Conservation (phyloP, 2,797 vertebrate species). For the Clarias laeviceps region DNA sequence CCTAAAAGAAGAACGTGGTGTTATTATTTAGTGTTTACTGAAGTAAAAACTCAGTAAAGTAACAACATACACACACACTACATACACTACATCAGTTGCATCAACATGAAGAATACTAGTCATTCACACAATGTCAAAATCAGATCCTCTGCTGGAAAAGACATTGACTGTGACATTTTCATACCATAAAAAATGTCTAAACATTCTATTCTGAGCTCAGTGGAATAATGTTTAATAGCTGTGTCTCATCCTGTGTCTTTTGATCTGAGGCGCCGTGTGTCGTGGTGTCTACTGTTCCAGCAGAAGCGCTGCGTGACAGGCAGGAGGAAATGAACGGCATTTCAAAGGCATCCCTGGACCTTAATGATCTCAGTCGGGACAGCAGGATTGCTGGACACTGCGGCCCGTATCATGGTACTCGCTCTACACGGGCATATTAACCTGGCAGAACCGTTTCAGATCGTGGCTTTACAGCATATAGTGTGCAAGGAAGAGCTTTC, state of each 20-base stretch:
- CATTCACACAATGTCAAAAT: conserved; percentile 39
- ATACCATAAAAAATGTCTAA: conserved; percentile 39
- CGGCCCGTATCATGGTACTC: conserved; percentile 13
- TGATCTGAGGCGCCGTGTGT: conserved; percentile 37
- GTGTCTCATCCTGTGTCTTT: conserved; percentile 42
- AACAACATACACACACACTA: background rate
- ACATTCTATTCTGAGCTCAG: conserved; percentile 45
- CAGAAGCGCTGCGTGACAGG: conserved; percentile 62
- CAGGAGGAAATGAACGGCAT: conserved; percentile 75
- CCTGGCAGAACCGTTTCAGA: background rate
- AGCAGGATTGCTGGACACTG: conserved; percentile 23
- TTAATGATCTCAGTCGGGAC: conserved; percentile 52
- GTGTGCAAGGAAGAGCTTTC: background rate
- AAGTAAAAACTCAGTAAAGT: background rate
- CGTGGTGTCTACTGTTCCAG: conserved; percentile 24
- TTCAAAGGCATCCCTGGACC: conserved; percentile 67
- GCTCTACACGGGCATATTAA: conserved; percentile 42
- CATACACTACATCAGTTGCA: too few relatives aligned
- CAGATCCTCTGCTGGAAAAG: conserved; percentile 44
- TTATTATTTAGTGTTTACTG: conserved; percentile 3
- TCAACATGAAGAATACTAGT: conserved; percentile 12
- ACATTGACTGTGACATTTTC: conserved; percentile 34
- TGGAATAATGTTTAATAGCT: conserved; percentile 42
- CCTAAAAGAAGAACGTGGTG: conserved; percentile 68
- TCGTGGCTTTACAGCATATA: background rate